These are phyloP conservation scores for Psilopogon haemacephalus DNA, from an alignment of 2,113 vertebrate species.

Conservation along the genomic window DNA sequence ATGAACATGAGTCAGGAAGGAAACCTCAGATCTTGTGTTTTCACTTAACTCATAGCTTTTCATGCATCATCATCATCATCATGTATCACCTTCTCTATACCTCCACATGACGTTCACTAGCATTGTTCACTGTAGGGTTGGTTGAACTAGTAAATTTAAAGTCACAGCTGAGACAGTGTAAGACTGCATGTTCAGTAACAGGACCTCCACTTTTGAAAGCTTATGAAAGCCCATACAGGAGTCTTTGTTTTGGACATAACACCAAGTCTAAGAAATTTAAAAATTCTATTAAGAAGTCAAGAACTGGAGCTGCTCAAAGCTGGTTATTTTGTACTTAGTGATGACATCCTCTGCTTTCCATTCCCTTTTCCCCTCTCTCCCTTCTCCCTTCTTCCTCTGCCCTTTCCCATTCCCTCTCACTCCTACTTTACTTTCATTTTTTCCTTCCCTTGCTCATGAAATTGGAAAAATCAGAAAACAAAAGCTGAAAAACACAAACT, in stretches of 20 bases:
- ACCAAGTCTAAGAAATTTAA: neutral
- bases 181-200: accelerated
- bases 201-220: neutral
- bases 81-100: neutral
- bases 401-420: neutral
- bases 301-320: neutral
- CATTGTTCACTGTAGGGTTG: neutral
- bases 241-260: neutral
- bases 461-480: neutral
- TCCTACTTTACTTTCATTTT: too few species aligned
- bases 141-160: neutral
- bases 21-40: neutral
- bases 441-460: neutral
- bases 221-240: neutral
- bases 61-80: neutral
- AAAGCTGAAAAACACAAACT: neutral
- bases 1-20: neutral
- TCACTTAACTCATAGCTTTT: accelerated
- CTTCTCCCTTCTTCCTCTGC: too few species aligned
- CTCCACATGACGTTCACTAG: neutral
- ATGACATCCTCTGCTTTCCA: neutral
- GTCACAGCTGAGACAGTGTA: too few species aligned
- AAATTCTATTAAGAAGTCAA: neutral
- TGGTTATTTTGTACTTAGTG: neutral
- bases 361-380: neutral